Base-by-base conservation (phyloP, 1,140 invertebrate genomes). In the Pogonomyrmex californicus region DNA sequence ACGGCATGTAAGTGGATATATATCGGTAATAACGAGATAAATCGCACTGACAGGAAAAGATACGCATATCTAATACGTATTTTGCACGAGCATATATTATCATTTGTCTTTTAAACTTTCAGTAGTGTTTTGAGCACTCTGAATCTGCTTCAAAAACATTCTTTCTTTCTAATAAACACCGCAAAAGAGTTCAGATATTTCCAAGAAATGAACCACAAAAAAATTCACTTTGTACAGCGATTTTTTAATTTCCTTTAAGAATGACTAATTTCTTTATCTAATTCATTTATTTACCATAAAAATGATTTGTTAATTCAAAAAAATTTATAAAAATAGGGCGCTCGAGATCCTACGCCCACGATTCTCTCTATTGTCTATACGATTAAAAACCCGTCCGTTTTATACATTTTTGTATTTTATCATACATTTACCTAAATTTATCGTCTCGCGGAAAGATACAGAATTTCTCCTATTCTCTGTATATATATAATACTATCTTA, bases 401-500 rank as follows among this genome's bases (percentile, higher is more conserved):
- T 23, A 23, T 23, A 23, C 23, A 23, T n/a, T n/a, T n/a, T n/a
- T 23, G 23, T 23, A 23, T 23, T 23, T 23, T 23, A 23, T 23
- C 23, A 23, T 23, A 23, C 23, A 23, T 23, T 23, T 23, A 23
- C 23, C 23, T 23, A 23, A 23, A 23, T 23, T 23, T 30, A 17
- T 14, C 33, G 10, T 75, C 68, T 38, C 38, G 36, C 10, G 12
- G 9, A 17, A 23, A 71, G 23, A 41, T n/a, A 12, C 56, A 23
- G 38, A 60, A 47, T 47, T 82, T 75, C 51, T 62, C 41, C 12
- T 23, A 60, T 62, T 83, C 41, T 56, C 41, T 23, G 41, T 33
- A 23, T 23, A 23, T 23, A 23, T 23, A 23, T 23, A 23, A 23
- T 23, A 23, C 23, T 23, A 23, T 23, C 23, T 23, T 0, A 23